Conservation (phyloP, 2,113 vertebrate genomes). For the Strigops habroptila region DNA sequence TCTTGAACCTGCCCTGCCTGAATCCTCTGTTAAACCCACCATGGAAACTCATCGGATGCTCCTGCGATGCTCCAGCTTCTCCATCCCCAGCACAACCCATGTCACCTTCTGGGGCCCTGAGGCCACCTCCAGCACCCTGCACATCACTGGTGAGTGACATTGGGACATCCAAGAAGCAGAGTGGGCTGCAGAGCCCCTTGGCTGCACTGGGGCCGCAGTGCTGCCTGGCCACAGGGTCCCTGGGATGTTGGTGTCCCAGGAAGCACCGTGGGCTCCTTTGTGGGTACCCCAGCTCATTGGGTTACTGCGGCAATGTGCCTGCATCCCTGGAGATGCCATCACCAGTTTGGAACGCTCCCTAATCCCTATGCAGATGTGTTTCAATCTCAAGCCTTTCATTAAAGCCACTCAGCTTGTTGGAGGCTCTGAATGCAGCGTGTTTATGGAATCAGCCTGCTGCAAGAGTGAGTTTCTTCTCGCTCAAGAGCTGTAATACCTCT, state of each 20-base stretch:
- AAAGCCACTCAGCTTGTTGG: not conserved
- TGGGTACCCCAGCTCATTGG: not conserved
- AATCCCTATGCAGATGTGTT: not conserved
- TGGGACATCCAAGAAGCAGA: not conserved
- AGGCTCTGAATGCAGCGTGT: rapidly evolving
- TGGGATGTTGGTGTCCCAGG: not conserved
- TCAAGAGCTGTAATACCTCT: not conserved
- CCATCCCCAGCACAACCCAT: not conserved
- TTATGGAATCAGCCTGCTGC: not conserved
- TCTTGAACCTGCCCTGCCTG: not conserved
- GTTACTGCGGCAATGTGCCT: not conserved
- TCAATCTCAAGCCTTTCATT: not conserved
- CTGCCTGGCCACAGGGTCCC: not conserved
- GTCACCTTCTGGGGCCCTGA: rapidly evolving
- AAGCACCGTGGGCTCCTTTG: not conserved
- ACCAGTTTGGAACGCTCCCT: not conserved
- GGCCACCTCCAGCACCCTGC: not conserved
- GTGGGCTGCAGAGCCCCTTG: not conserved
- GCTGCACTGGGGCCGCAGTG: not conserved
- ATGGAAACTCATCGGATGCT: not conserved
- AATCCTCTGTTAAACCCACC: not conserved
- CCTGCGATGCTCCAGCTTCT: not conserved
- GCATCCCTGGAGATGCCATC: not conserved
- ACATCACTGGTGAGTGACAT: rapidly evolving
- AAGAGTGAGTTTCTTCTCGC: not conserved